Base-by-base conservation (phyloP, 1,140 invertebrate species). In the Leptinotarsa defecta region DNA sequence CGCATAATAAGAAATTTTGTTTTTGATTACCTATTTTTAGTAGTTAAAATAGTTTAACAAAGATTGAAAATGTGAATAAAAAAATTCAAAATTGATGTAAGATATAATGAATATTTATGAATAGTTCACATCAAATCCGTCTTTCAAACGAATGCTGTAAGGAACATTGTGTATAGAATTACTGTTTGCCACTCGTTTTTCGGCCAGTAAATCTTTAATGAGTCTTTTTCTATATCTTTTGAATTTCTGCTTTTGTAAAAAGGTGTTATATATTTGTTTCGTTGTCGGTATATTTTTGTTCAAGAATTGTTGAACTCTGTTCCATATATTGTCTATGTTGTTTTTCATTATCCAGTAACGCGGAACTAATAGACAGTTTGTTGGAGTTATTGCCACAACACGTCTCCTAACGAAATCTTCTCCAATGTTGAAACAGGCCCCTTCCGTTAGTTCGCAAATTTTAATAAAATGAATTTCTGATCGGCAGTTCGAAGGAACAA, bases 321-420 rank as follows among this genome's bases (percentile, higher is more conserved):
- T 86, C 91, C 90, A 91, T 57, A 91, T 89, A 76, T 91, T 91
- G 3, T 89, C 89, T 3, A 87, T 88, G 80, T 91, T 91, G 20
- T 89, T 87, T 77, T 90, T 87, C 48, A 88, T 79, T 17, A 92
- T 81, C 88, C 90, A 91, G 80, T 91, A 89, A 68, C 87, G 87
- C 0, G 91, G 91, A 49, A 92, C 83, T 4, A 91, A 82, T 76
- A 92, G 86, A 77, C 90, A 91, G 71, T 85, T 86, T 1, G 89
- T 87, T 2, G 86, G 85, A 2, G 87, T 88, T 5, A 87, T 76
- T 0, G 91, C 88, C 3, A 91, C 86, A 3, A 92, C 88, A 48
- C 89, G 86, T 11, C 91, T 85, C 80, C 90, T 88, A 4, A 85
- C 82, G 87, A 92, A 89, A 62, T 89, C 85, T 81, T 92, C 90